Evolutionary conservation across 2,113 vertebrate genomes (phyloP).

Genomic region (Hippopotamus amphibius): DNA sequence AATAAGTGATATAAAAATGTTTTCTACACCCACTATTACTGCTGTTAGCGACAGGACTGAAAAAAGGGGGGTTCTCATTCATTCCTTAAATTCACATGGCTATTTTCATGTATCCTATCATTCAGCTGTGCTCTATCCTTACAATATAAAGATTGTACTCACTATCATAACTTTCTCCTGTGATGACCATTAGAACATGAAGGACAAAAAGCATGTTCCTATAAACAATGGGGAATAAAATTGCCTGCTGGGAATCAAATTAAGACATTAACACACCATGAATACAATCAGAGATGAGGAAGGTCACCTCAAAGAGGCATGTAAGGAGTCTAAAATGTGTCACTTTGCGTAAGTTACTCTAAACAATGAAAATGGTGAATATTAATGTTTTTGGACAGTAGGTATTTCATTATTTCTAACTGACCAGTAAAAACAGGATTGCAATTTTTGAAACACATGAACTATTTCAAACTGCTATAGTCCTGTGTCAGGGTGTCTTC

Average conservation of each 20-base stretch:
- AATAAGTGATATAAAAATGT: neutral
- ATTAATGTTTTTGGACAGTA: neutral
- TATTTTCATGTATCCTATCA: neutral
- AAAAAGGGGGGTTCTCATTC: neutral
- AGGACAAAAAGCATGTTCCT: neutral
- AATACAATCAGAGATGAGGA: neutral
- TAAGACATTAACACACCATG: neutral
- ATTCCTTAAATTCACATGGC: neutral
- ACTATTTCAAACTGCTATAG: neutral
- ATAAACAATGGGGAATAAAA: neutral
- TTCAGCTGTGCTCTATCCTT: neutral
- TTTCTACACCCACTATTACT: neutral
- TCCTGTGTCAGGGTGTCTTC: neutral
- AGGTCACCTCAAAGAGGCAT: neutral
- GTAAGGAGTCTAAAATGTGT: neutral
- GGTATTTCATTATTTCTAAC: neutral
- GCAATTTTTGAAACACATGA: neutral
- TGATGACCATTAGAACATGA: neutral
- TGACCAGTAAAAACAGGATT: neutral
- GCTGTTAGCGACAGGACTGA: neutral
- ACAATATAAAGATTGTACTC: neutral
- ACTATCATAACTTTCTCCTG: neutral
- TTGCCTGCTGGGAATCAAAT: neutral
- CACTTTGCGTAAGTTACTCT: neutral
- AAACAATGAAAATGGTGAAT: neutral